Evolutionary conservation across 1,140 invertebrate genomes (phyloP).

Genomic region (Ladona fulva): DNA sequence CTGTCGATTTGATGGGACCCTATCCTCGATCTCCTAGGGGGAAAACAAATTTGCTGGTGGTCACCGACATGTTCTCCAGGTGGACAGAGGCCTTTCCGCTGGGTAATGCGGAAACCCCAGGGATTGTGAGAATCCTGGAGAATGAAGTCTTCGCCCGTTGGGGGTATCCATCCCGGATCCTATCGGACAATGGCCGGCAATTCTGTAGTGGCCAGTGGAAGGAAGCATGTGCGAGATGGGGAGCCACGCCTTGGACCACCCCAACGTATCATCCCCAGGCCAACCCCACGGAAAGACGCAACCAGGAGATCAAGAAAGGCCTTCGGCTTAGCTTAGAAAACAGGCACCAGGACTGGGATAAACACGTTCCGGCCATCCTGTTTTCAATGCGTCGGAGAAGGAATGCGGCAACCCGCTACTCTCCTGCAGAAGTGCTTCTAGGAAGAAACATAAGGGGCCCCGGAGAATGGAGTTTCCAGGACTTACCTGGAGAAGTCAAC

Average conservation of each 20-base stretch:
- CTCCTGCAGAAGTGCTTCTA: slow-evolving; percentile 20
- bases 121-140: slow-evolving; percentile 22
- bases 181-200: slow-evolving; percentile 29
- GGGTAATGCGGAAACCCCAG: neutral
- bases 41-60: slow-evolving; percentile 23
- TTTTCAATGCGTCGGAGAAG: slow-evolving; percentile 20
- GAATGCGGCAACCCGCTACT: slow-evolving; percentile 23
- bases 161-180: no score
- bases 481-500: neutral
- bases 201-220: slow-evolving; percentile 22
- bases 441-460: slow-evolving; percentile 15
- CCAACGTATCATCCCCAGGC: slow-evolving; percentile 28
- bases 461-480: slow-evolving; percentile 11
- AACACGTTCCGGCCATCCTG: slow-evolving; percentile 21
- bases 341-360: slow-evolving; percentile 17
- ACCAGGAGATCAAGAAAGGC: slow-evolving; percentile 27
- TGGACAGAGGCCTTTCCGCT: slow-evolving; percentile 27
- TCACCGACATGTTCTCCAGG: slow-evolving; percentile 25
- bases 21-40: slow-evolving; percentile 22
- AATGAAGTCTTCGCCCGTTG: slow-evolving; percentile 27
- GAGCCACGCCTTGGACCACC: slow-evolving; percentile 23
- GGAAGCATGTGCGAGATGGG: slow-evolving; percentile 17
- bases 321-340: no score
- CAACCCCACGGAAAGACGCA: slow-evolving; percentile 29
- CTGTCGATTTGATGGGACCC: slow-evolving; percentile 26